Base-by-base conservation (phyloP, 1,140 invertebrate species). In the Latrodectus geometricus region DNA sequence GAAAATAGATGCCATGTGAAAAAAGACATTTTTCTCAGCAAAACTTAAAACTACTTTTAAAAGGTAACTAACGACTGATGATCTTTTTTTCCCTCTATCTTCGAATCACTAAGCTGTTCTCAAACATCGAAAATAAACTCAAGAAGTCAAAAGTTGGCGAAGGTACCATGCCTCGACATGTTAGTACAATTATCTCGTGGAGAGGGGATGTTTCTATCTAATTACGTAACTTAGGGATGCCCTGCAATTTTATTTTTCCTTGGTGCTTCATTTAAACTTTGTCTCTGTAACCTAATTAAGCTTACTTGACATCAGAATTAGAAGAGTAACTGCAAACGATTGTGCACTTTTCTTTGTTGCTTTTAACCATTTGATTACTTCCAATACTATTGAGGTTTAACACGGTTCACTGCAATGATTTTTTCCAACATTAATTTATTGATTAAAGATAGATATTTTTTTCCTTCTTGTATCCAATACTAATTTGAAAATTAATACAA, bases 141-240 rank as follows among this genome's bases (percentile, higher is more conserved):
- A 84, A 84, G 73, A 84, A 84, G 82, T 84, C 82, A 69, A 84
- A 84, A 84, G 82, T 84, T 84, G 82, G 82, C 73, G 82, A 76
- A 84, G 68, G 56, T 76, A 61, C 73, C 82, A 84, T 84, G 82
- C 82, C 35, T 23, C n/a, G 82, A 69, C 82, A 84, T 84, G 82
- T 84, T 84, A 84, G 56, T 56, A 84, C 82, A 84, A 84, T 84
- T 84, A 84, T 84, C 72, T 50, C 52, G 50, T 52, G 73, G 61
- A 48, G 48, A 35, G 56, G 70, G 72, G 54, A 61, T 20, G 69
- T 72, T 83, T 84, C 73, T 68, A 84, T 84, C 73, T 84, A 84
- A 84, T 84, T 84, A 84, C 73, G 17, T 68, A 69, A 84, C 82
- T 68, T 75, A 15, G 48, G n/a, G 73, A 23, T 17, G 11, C 15